A percentile compares a stretch with the other conserved stretches of the same genome.
phyloP scores from a whole-genome alignment of 2,797 vertebrate genomes.

The Hypotaenidia philippensis region DNA sequence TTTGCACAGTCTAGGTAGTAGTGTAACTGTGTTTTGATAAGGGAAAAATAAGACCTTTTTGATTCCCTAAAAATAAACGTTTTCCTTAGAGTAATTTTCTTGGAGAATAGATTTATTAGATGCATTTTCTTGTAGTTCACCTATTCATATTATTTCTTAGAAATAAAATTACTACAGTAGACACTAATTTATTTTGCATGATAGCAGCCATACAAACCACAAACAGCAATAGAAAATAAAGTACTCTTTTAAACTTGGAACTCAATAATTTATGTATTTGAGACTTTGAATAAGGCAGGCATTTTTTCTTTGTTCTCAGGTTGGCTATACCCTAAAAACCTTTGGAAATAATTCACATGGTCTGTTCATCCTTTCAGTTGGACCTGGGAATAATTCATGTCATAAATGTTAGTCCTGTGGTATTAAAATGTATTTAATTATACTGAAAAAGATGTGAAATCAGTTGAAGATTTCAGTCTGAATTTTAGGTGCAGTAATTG shows the following conservation, averaged over 20 bases:
- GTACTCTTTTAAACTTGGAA: background rate
- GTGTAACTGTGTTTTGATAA: background rate
- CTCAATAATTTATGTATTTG: background rate
- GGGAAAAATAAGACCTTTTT: background rate
- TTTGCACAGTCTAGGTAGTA: background rate
- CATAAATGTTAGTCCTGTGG: background rate
- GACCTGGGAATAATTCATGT: background rate
- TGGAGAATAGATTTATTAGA: background rate
- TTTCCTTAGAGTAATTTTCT: background rate
- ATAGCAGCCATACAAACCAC: background rate
- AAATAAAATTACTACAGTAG: background rate
- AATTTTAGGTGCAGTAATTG: background rate
- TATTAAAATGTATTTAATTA: background rate
- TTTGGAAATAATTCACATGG: background rate
- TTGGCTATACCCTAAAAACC: background rate
- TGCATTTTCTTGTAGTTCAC: background rate
- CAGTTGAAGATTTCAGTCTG: background rate
- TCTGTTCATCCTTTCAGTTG: background rate
- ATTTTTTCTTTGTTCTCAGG: background rate
- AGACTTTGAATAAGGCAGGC: background rate
- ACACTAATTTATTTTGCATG: background rate
- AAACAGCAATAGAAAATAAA: background rate
- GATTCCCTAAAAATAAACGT: background rate
- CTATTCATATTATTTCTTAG: background rate
- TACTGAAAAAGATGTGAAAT: background rate